Conservation (phyloP, 2,797 vertebrate genomes). For the Lemur catta region DNA sequence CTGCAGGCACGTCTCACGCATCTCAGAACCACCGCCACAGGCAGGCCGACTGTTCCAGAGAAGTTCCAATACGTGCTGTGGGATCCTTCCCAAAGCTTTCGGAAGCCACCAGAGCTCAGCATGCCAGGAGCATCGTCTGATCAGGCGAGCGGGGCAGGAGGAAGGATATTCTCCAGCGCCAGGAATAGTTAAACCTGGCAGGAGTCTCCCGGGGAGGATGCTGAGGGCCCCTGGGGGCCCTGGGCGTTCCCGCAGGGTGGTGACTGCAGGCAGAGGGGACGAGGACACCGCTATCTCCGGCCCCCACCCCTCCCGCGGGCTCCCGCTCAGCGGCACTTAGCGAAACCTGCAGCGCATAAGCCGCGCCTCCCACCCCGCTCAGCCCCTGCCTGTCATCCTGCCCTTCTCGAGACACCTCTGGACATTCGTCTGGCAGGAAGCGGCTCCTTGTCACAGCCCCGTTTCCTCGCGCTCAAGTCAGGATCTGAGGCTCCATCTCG, state of each 20-base stretch:
- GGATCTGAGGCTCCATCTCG: constrained; percentile 59
- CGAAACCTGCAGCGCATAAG: constrained; percentile 46
- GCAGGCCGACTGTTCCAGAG: constrained; percentile 9
- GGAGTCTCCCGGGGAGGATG: not conserved
- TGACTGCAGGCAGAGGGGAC: not conserved
- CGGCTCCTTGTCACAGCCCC: constrained; percentile 56
- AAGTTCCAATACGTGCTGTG: not conserved
- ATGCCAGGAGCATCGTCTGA: not conserved
- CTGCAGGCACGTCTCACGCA: not conserved
- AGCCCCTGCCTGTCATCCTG: constrained; percentile 65
- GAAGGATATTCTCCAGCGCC: not conserved
- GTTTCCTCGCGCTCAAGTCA: constrained; percentile 64
- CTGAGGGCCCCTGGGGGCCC: not conserved
- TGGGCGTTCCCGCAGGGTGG: not conserved
- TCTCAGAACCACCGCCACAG: not conserved
- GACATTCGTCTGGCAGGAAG: constrained; percentile 73
- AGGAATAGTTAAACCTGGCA: not conserved
- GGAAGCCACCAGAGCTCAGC: constrained; percentile 12
- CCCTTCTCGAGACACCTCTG: constrained; percentile 68
- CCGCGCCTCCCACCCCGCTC: not conserved
- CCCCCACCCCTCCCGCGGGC: not conserved
- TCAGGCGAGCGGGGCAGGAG: not conserved
- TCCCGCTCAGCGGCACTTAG: constrained; percentile 49
- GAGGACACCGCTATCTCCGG: not conserved
- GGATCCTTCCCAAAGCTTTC: constrained; percentile 18